Conservation (phyloP, 2,888 invertebrate genomes). For the Operophtera brumata region DNA sequence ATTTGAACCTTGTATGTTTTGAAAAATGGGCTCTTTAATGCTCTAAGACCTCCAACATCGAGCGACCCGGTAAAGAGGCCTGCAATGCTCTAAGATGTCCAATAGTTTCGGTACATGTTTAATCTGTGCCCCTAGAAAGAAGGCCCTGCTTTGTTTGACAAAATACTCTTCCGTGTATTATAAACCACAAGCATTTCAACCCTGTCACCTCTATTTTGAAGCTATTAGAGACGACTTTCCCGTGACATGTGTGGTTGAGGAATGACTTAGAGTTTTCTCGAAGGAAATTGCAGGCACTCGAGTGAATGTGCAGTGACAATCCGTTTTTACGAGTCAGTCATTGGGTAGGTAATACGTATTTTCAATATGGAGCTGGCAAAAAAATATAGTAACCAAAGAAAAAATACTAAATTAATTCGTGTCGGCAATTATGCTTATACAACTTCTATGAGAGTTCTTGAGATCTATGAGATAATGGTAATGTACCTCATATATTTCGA, state of each 20-base stretch:
- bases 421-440: no score
- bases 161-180: constrained; percentile 42
- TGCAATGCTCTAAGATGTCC: no score
- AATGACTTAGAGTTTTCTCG: constrained; percentile 63
- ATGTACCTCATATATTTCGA: no score
- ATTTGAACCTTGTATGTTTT: no score
- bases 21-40: no score
- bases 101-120: no score
- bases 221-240: constrained; percentile 56
- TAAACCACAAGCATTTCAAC: constrained; percentile 47
- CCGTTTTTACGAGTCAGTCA: constrained; percentile 58
- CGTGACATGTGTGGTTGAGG: constrained; percentile 68
- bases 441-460: no score
- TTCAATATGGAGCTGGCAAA: not conserved
- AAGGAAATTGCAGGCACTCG: constrained; percentile 73
- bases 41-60: no score
- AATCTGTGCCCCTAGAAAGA: no score
- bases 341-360: constrained; percentile 20
- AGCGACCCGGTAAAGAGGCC: no score
- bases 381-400: not conserved
- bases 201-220: constrained; percentile 55
- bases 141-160: not conserved
- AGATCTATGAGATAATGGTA: no score
- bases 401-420: no score
- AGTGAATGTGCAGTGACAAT: constrained; percentile 66